Percentiles rank a stretch among this genome's conserved stretches.
phyloP scores from a whole-genome alignment of 1,140 invertebrate genomes.

The Agraylea sexmaculata region DNA sequence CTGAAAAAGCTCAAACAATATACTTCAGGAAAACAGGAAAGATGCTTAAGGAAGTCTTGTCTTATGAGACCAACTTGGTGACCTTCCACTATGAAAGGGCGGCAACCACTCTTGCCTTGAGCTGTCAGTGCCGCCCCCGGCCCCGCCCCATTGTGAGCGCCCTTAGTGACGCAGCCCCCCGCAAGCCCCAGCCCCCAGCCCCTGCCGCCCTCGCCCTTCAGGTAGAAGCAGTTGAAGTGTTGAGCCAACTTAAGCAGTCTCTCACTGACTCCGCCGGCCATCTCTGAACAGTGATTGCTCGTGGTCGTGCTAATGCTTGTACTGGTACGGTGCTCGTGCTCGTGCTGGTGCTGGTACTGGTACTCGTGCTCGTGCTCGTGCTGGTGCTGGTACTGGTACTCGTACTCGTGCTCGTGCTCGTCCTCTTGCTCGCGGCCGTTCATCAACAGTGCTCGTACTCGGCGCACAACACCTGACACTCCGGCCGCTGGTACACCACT shows the following conservation, averaged over 20 bases:
- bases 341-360: too few species aligned
- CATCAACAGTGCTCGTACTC: too few species aligned
- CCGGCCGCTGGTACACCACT: too few species aligned
- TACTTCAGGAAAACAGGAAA: conserved; percentile 73
- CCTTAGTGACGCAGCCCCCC: too few species aligned
- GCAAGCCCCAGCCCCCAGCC: neutral
- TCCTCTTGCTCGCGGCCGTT: too few species aligned
- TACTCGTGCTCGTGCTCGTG: too few species aligned
- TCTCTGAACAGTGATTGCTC: neutral
- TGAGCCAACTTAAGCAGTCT: conserved; percentile 60
- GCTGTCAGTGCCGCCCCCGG: conserved; percentile 13
- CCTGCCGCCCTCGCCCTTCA: conserved; percentile 52
- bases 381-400: too few species aligned
- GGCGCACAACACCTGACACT: too few species aligned
- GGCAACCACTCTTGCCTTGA: conserved; percentile 28
- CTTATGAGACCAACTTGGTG: conserved; percentile 78
- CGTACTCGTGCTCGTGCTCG: too few species aligned
- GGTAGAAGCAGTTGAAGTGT: conserved; percentile 78
- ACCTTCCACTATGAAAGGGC: conserved; percentile 76
- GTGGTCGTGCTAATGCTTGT: too few species aligned
- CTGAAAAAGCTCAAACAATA: conserved; percentile 6
- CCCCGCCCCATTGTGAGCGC: neutral
- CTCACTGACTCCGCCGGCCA: conserved; percentile 15
- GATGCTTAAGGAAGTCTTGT: conserved; percentile 65
- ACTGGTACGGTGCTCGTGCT: too few species aligned